Conservation (phyloP, 2,888 invertebrate genomes). For the Clitarchus hookeri region DNA sequence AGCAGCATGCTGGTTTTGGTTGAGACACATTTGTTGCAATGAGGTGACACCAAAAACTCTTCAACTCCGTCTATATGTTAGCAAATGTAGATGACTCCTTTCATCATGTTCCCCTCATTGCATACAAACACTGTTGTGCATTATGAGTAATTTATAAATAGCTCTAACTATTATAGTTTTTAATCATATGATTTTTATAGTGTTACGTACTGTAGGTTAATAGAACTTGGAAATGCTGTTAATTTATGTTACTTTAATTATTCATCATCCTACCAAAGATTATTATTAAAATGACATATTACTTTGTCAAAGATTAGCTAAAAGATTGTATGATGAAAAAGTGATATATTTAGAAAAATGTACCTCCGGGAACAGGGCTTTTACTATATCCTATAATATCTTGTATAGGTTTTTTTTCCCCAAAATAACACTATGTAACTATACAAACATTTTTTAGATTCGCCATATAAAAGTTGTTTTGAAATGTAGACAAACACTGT, state of each 20-base stretch:
- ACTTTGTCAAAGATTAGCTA: not conserved
- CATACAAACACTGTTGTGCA: constrained; percentile 6
- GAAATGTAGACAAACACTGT: not conserved
- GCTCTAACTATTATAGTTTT: not conserved
- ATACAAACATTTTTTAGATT: not conserved
- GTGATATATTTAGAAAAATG: not conserved
- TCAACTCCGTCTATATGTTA: constrained; percentile 17
- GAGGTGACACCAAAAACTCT: not conserved
- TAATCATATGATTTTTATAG: not conserved
- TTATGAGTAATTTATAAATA: constrained; percentile 14
- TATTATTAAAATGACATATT: not conserved
- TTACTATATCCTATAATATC: not conserved
- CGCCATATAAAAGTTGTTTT: not conserved
- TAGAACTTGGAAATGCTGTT: not conserved
- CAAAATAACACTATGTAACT: not conserved
- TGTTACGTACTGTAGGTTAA: not conserved
- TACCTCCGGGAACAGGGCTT: constrained; percentile 14
- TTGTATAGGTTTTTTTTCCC: not conserved
- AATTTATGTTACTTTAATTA: not conserved
- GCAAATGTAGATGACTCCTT: constrained; percentile 15
- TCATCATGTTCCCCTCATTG: not conserved
- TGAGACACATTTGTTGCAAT: constrained; percentile 21
- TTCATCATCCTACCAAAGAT: constrained; percentile 6
- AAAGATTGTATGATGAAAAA: not conserved
- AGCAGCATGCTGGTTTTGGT: constrained; percentile 16